These are phyloP conservation scores for Saxicola maurus DNA, from an alignment of 2,797 vertebrate genomes.

Conservation along the genomic window DNA sequence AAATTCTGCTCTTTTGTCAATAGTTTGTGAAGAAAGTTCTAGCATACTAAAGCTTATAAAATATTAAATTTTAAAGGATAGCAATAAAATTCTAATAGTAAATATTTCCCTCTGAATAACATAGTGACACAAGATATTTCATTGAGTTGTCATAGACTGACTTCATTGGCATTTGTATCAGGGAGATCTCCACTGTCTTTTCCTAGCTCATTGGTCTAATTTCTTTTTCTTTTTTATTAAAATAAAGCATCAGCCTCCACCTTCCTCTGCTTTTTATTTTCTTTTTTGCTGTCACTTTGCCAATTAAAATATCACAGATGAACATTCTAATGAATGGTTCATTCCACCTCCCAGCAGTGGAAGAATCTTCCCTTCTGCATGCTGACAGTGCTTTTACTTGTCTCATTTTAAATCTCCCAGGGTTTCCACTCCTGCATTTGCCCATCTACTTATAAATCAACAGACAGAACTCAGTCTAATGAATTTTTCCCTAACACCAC, in stretches of 20 bases:
- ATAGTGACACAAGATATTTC: not conserved
- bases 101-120: not conserved
- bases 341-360: not conserved
- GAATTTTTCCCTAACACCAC: not conserved
- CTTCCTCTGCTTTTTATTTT: not conserved
- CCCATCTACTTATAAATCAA: not conserved
- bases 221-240: not conserved
- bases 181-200: not conserved
- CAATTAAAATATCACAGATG: not conserved
- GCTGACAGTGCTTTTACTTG: not conserved
- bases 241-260: not conserved
- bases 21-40: not conserved
- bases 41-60: not conserved
- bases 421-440: not conserved
- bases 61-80: not conserved
- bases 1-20: not conserved
- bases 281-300: not conserved
- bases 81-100: not conserved
- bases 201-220: not conserved
- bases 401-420: not conserved
- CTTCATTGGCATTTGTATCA: not conserved
- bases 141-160: not conserved
- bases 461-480: not conserved
- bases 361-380: not conserved
- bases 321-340: not conserved